Evolutionary conservation across 2,888 invertebrate species (phyloP), one percentile per base, ranked within the genome.

Genomic region (Melolontha melolontha): DNA sequence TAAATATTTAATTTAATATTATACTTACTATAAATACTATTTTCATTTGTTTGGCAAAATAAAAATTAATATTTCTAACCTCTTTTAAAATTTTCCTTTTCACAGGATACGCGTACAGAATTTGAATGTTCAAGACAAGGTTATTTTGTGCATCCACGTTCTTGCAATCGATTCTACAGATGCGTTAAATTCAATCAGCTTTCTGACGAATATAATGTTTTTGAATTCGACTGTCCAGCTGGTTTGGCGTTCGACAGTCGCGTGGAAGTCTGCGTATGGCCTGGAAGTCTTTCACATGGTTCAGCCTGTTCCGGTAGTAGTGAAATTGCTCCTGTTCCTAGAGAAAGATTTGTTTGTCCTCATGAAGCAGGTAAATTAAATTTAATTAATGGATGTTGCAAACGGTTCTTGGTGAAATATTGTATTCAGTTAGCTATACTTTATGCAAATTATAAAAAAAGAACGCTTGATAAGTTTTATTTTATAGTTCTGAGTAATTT

Each of bases 251-350:
- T 93, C 80, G 93, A 93, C 79, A 88, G 89, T 59, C 86, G 88
- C 16, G 91, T 90, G 75, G 92, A 92, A 78, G 92, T 92, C 57
- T 93, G 93, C 79, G 92, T 92, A 5, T 93, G 93, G 93, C 92
- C 93, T 0, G 91, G 91, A 55, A 90, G 91, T 66, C 80, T 91
- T 52, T 87, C 91, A 0, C 84, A 90, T 79, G 89, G 91, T 1
- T 88, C 90, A 6, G 89, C 92, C 1, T 93, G 93, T 77, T 89
- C 91, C 12, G 93, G 92, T 67, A 90, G 90, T 59, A 91, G 91
- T 39, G 93, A 93, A 84, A 92, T 93, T 40, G 91, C 91, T 0
- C 92, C 93, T 0, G 91, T 92, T 0, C 89, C 92, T 0, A 82
- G 84, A 64, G 85, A 87, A 0, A 86, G 91, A 74, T 93, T 92